phyloP scores from a whole-genome alignment of 2,113 vertebrate species.

The Salminus brasiliensis region DNA sequence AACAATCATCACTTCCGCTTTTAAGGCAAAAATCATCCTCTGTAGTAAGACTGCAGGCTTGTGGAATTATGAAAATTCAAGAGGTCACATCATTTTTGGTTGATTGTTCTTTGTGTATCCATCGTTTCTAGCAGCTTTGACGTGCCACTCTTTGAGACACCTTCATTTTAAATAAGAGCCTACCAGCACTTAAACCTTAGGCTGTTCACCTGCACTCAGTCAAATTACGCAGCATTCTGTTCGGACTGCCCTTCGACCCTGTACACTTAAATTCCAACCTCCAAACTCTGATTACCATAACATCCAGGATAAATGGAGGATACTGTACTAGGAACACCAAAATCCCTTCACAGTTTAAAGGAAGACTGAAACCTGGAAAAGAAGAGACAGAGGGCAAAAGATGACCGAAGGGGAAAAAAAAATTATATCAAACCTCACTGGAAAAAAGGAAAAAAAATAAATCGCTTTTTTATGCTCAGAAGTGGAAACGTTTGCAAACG shows the following conservation, averaged over 20 bases:
- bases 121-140: conserved; percentile 45
- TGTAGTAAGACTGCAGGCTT: conserved; percentile 43
- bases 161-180: conserved; percentile 20
- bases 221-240: conserved; percentile 40
- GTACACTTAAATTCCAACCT: conserved; percentile 28
- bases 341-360: conserved; percentile 59
- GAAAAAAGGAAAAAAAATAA: conserved; percentile 22
- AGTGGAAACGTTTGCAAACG: conserved; percentile 76
- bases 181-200: conserved; percentile 28
- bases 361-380: conserved; percentile 67
- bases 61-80: conserved; percentile 19
- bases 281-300: not conserved
- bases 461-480: conserved; percentile 70
- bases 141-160: conserved; percentile 20
- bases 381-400: conserved; percentile 59
- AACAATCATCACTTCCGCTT: conserved; percentile 63
- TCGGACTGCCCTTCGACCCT: conserved; percentile 11
- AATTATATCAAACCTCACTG: conserved; percentile 44
- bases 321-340: conserved; percentile 61
- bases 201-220: conserved; percentile 19
- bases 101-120: conserved; percentile 45
- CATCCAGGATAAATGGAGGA: conserved; percentile 36
- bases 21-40: conserved; percentile 76
- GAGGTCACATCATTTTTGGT: conserved; percentile 44
- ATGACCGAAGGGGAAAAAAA: conserved; percentile 63